Evolutionary conservation across 2,797 vertebrate genomes (phyloP).

Genomic region (Gymnothorax reevesii): DNA sequence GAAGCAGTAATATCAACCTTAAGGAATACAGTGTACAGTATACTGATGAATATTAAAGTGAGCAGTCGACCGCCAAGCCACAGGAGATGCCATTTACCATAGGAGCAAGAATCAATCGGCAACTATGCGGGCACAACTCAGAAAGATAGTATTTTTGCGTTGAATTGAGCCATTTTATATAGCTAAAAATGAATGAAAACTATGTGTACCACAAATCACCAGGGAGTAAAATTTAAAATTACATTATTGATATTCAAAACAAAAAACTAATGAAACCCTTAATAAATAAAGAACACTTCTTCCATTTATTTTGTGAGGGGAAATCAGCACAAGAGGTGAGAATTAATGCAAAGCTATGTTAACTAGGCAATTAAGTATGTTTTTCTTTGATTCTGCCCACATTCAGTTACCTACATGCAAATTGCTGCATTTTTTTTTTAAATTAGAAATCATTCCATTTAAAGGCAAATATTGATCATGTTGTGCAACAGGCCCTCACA

Average conservation of each 20-base stretch:
- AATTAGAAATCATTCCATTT: neutral
- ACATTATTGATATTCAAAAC: neutral
- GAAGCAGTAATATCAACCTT: neutral
- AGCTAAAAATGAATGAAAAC: neutral
- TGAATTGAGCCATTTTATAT: neutral
- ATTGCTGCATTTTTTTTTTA: neutral
- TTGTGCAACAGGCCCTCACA: neutral
- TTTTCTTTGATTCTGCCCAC: constrained; percentile 22
- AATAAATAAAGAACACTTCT: neutral
- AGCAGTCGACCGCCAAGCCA: constrained; percentile 43
- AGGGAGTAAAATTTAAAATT: neutral
- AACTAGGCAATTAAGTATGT: neutral
- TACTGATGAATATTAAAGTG: constrained; percentile 20
- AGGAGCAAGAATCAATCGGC: constrained; percentile 39
- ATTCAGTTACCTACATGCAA: neutral
- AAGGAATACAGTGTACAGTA: neutral
- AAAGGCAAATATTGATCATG: neutral
- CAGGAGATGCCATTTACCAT: neutral
- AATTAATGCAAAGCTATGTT: neutral
- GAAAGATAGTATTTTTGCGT: constrained; percentile 50
- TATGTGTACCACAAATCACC: neutral
- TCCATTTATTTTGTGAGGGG: neutral
- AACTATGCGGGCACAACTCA: constrained; percentile 48
- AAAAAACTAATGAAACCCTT: neutral
- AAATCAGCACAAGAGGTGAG: neutral